phyloP scores from a whole-genome alignment of 2,797 vertebrate species.

The Micrastur ruficollis region DNA sequence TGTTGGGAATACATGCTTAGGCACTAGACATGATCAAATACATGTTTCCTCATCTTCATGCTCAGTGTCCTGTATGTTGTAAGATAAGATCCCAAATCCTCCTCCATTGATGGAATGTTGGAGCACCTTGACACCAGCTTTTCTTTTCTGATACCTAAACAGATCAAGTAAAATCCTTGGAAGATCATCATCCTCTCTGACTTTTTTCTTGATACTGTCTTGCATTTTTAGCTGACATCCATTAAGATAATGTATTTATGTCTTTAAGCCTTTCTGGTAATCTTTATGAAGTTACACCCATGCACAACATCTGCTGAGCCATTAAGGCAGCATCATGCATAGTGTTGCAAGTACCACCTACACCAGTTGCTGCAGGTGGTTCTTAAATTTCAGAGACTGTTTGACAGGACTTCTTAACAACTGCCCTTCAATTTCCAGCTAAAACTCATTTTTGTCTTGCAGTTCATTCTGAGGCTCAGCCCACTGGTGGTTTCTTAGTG shows the following conservation, averaged over 20 bases:
- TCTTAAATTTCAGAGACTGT: slow-evolving; percentile 53
- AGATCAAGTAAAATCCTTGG: not conserved
- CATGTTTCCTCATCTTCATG: not conserved
- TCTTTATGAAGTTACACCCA: not conserved
- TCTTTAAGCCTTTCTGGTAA: not conserved
- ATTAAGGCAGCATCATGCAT: not conserved
- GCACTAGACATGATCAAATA: not conserved
- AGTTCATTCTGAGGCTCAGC: not conserved
- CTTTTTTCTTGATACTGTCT: not conserved
- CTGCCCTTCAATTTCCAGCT: slow-evolving; percentile 25
- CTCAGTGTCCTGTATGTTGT: not conserved
- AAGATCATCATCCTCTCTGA: not conserved
- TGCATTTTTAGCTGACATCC: not conserved
- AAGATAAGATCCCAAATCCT: not conserved
- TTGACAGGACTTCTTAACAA: slow-evolving; percentile 16
- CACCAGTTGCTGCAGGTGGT: slow-evolving; percentile 53
- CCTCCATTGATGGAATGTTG: fast-evolving
- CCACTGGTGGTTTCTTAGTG: slow-evolving; percentile 24
- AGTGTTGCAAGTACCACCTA: slow-evolving; percentile 15
- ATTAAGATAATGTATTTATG: not conserved
- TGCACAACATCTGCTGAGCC: not conserved
- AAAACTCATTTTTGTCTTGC: slow-evolving; percentile 20
- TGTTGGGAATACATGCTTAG: fast-evolving
- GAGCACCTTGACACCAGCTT: not conserved
- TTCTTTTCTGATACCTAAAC: not conserved